Evolutionary conservation across 1,140 invertebrate genomes (phyloP).

Genomic region (Bilobella aurantiaca): DNA sequence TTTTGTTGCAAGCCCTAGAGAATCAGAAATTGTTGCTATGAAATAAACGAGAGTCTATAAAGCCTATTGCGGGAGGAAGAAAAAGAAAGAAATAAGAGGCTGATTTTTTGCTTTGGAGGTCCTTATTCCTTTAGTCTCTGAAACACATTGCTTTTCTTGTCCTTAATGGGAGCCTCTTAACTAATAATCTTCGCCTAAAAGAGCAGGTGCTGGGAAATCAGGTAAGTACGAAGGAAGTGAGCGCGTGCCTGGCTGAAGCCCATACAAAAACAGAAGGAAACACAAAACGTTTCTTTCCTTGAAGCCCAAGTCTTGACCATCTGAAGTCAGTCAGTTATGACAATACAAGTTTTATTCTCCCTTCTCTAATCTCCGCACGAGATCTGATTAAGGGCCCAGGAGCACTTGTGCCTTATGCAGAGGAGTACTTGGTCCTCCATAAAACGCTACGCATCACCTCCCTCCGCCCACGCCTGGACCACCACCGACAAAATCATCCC

Average conservation of each 20-base stretch:
- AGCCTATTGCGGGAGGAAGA: not conserved
- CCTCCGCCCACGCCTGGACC: not conserved
- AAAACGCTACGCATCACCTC: not conserved
- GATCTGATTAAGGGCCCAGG: not conserved
- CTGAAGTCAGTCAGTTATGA: slow-evolving; percentile 21
- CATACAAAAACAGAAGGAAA: not conserved
- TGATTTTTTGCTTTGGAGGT: slow-evolving; percentile 5
- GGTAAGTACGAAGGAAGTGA: not conserved
- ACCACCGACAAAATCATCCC: not conserved
- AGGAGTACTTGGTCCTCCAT: not conserved
- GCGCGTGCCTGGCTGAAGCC: slow-evolving; percentile 11
- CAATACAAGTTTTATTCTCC: slow-evolving; percentile 14
- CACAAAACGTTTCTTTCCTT: not conserved
- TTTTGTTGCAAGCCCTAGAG: no score
- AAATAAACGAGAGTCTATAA: not conserved
- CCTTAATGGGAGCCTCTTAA: not conserved
- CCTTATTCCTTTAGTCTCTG: not conserved
- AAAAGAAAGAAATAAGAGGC: slow-evolving; percentile 6
- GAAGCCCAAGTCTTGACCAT: not conserved
- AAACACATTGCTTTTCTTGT: not conserved
- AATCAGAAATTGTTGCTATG: no score
- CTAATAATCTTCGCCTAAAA: not conserved
- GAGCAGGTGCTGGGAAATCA: no score
- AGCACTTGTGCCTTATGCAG: not conserved
- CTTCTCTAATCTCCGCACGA: not conserved